Conservation (phyloP, 2,113 vertebrate species). For the Megaceryle maxima region DNA sequence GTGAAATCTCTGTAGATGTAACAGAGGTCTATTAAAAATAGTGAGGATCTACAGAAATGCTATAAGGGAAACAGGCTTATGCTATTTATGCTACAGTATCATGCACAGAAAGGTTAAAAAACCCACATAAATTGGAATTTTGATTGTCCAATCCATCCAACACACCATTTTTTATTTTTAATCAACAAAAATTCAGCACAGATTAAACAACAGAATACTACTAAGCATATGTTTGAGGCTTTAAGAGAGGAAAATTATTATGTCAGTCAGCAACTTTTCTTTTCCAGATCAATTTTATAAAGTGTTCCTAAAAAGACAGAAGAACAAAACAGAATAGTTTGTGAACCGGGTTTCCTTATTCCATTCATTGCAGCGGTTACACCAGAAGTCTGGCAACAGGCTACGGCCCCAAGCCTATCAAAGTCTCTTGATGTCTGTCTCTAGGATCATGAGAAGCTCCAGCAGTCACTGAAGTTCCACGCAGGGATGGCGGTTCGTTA, state of each 20-base stretch:
- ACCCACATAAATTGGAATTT: slow-evolving; percentile 33
- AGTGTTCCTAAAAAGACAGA: slow-evolving; percentile 44
- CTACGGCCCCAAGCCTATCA: background rate
- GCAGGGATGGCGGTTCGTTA: background rate
- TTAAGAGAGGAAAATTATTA: slow-evolving; percentile 3
- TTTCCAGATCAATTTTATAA: slow-evolving; percentile 42
- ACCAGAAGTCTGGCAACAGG: background rate
- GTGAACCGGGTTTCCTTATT: slow-evolving; percentile 15
- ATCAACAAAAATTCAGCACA: slow-evolving; percentile 65
- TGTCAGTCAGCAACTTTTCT: slow-evolving; percentile 37
- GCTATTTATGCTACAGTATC: background rate
- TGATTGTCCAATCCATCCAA: slow-evolving; percentile 54
- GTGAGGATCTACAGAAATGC: background rate
- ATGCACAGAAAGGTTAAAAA: slow-evolving; percentile 31
- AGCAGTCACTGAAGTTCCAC: background rate
- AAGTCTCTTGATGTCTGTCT: background rate
- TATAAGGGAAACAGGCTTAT: background rate
- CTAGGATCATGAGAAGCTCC: background rate
- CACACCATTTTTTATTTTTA: slow-evolving; percentile 70
- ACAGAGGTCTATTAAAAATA: background rate
- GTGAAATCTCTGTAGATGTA: background rate
- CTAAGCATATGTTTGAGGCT: slow-evolving; percentile 23
- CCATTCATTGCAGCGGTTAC: background rate
- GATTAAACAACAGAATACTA: slow-evolving; percentile 57
- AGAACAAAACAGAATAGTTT: background rate